Base-by-base conservation (phyloP, 2,888 invertebrate genomes). In the Caenorhabditis sp. region DNA sequence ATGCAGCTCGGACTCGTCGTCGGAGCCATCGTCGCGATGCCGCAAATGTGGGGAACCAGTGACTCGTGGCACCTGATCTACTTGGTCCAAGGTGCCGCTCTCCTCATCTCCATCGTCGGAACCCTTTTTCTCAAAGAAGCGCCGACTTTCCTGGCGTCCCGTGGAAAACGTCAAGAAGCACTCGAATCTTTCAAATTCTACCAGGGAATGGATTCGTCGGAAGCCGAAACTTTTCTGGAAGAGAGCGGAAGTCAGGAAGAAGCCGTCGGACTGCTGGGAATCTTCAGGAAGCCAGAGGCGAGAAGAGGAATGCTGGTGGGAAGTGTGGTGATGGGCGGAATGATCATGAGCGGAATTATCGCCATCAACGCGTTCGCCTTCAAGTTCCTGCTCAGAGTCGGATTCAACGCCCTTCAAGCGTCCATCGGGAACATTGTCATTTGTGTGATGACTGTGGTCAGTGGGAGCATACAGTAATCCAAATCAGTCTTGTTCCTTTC, bases 21-120 rank as follows among this genome's bases (percentile, higher is more conserved):
- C 32, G 86, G 82, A 13, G 78, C 86, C 35, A 58, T 85, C 11
- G 46, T 84, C 32, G 83, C 80, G 15, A 83, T 86, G 81, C 86
- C 85, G 13, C 68, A 73, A 24, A 63, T 75, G 56, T 15, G 52
- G 35, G 85, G 86, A 48, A 75, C 68, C 3, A 6, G 39, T 2
- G 45, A 35, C 11, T 8, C 9, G 11, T 86, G 85, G 86, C 82
- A 81, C 78, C 35, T 63, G 15, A 76, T 86, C 37, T 86, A 86
- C 59, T 62, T 66, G n/a, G 52, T 75, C 11, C 82, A 84, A 53
- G 45, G 61, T 0, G 43, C 68, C 4, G 17, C 76, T 11, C 50
- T 84, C 9, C 2, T 81, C 13, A 20, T 80, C 5, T 66, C 62
- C 15, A 26, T 68, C 20, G 26, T 63, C 9, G 9, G 61, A 13